Conservation (phyloP, 2,113 vertebrate species). For the Austrofundulus limnaeus region DNA sequence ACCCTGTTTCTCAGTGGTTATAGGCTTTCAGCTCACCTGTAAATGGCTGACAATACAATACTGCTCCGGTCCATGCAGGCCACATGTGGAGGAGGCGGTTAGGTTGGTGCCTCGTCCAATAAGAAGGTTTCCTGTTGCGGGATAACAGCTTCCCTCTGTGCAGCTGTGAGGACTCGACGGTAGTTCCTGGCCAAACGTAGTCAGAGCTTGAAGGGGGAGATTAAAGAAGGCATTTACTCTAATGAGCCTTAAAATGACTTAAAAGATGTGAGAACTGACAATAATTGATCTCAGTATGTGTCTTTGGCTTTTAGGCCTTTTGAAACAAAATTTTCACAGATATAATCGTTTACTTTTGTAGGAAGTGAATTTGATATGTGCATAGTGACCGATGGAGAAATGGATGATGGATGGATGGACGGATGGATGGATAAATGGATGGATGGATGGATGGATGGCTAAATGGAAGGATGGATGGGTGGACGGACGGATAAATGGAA, state of each 20-base stretch:
- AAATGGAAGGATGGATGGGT: too few species aligned
- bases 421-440: too few species aligned
- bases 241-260: neutral
- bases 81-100: conserved; percentile 82
- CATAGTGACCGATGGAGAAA: too few species aligned
- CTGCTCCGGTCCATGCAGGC: conserved; percentile 69
- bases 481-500: too few species aligned
- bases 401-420: too few species aligned
- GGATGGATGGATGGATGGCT: too few species aligned
- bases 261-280: neutral
- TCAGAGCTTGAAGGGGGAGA: conserved; percentile 33
- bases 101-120: conserved; percentile 79
- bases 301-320: neutral
- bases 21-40: conserved; percentile 68
- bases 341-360: too few species aligned
- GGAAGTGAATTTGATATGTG: too few species aligned
- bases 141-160: conserved; percentile 79
- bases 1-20: neutral
- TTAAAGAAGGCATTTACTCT: neutral
- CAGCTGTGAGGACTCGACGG: conserved; percentile 82
- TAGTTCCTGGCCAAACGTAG: conserved; percentile 66
- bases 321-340: neutral
- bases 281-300: neutral
- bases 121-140: conserved; percentile 85
- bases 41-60: conserved; percentile 89